A percentile compares a stretch with the other conserved stretches of the same genome.
These are phyloP conservation scores for Drepana arcuata DNA, from an alignment of 1,140 invertebrate genomes.

Conservation along the genomic window DNA sequence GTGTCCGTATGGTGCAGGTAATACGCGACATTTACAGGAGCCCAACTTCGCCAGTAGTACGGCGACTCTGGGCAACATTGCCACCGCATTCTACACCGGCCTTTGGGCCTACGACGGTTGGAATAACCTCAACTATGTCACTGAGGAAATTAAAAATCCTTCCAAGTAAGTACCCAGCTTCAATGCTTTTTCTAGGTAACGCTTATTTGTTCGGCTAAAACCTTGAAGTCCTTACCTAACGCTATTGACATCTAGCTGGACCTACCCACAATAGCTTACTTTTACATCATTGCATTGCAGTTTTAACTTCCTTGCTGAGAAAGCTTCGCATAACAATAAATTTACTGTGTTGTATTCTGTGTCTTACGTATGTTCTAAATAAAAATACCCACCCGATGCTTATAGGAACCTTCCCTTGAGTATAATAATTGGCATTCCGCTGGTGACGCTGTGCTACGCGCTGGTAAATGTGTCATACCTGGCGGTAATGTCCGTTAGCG, in stretches of 20 bases:
- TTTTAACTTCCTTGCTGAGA: no score
- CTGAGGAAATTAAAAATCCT: conserved; percentile 98
- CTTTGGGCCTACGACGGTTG: conserved; percentile 99
- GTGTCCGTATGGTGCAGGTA: conserved; percentile 77
- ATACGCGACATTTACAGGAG: conserved; percentile 89
- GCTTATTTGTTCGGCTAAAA: no score
- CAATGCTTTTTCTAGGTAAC: no score
- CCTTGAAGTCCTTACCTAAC: no score
- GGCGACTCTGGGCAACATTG: conserved; percentile 89
- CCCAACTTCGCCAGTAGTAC: conserved; percentile 84
- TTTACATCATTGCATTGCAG: no score
- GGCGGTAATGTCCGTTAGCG: conserved; percentile 94
- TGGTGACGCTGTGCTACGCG: conserved; percentile 96
- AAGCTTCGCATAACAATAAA: no score
- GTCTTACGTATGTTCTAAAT: neutral
- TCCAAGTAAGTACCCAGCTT: conserved; percentile 83
- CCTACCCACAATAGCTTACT: no score
- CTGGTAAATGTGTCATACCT: conserved; percentile 97
- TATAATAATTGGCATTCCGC: conserved; percentile 95
- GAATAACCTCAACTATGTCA: conserved; percentile 99
- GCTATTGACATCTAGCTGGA: no score
- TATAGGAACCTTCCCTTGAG: conserved; percentile 93
- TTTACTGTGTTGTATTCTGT: no score
- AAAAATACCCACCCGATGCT: neutral
- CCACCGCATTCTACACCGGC: conserved; percentile 97